Base-by-base conservation (phyloP, 1,140 invertebrate genomes). In the Leptopilina boulardi region DNA sequence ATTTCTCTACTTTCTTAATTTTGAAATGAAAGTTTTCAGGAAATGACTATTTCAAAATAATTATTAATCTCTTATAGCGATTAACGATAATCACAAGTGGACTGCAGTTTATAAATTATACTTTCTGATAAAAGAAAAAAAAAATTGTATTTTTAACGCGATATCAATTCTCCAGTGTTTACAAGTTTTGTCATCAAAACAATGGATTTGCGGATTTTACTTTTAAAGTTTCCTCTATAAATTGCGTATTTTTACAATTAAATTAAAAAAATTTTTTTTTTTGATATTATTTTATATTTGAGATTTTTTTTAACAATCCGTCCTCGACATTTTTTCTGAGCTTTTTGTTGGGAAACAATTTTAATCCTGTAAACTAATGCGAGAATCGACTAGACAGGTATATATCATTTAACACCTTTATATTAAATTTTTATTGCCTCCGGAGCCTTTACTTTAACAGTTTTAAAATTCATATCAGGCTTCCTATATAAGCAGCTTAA, bases 361-460 rank as follows among this genome's bases (percentile, higher is more conserved):
- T 23, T 51, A 15, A 66, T 66, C 59, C 5, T 30, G 59, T 66
- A 5, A 66, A 66, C 59, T 66, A 66, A 66, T 66, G 21, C 15
- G 3, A 30, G 11, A 21, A 59, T 13, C 10, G 19, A 59, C 21
- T 54, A 59, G 3, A 26, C 19, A 34, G 30, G 19, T 56, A 21
- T n/a, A 15, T 30, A 26, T 6, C 59, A 66, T 23, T 66, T 30
- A 30, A 30, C 26, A n/a, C 15, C 26, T 66, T 66, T 34, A 26
- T 66, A 34, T 66, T 18, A 66, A 66, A 66, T 30, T 66, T 66
- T 66, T 34, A 66, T 66, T 66, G 56, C 59, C 59, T 66, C 26
- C 26, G 21, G 23, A 66, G 13, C 4, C 59, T 66, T n/a, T 66
- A 11, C 13, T 66, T 34, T 66, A 66, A 66, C 59, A 66, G 59